phyloP scores from a whole-genome alignment of 2,113 vertebrate genomes.

The Noctilio leporinus region DNA sequence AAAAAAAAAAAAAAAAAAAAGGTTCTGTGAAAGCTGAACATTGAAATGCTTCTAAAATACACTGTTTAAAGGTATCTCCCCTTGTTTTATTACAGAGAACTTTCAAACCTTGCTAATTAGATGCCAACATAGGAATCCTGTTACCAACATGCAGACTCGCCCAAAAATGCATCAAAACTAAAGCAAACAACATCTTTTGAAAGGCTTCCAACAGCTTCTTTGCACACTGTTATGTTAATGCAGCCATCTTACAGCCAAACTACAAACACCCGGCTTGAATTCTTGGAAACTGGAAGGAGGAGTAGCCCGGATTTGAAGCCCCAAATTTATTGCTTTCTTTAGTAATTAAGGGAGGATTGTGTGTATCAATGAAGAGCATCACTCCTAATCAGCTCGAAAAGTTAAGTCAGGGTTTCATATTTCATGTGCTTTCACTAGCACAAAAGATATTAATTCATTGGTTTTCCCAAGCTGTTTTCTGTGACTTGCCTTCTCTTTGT shows the following conservation, averaged over 20 bases:
- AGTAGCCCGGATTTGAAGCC: slow-evolving; percentile 55
- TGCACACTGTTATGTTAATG: neutral
- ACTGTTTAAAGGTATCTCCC: neutral
- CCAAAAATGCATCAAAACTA: neutral
- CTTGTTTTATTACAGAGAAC: neutral
- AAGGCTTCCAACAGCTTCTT: neutral
- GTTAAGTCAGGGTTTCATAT: slow-evolving; percentile 62
- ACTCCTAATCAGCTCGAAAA: slow-evolving; percentile 72
- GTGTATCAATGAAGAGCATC: slow-evolving; percentile 59
- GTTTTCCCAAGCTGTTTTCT: slow-evolving; percentile 62
- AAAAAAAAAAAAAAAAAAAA: neutral
- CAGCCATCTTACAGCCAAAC: neutral
- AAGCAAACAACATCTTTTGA: neutral
- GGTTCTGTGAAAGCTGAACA: neutral
- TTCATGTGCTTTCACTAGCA: slow-evolving; percentile 51
- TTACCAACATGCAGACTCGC: neutral
- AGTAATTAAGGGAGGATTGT: slow-evolving; percentile 69
- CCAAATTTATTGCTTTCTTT: slow-evolving; percentile 73
- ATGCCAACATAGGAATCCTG: neutral
- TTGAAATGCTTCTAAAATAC: neutral
- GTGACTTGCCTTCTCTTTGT: slow-evolving; percentile 30
- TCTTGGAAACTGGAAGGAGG: slow-evolving; percentile 25
- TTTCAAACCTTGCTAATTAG: neutral
- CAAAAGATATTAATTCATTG: slow-evolving; percentile 55
- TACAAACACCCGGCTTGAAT: slow-evolving; percentile 43